Conservation (phyloP, 2,797 vertebrate genomes). For the Steatocranus sp. region DNA sequence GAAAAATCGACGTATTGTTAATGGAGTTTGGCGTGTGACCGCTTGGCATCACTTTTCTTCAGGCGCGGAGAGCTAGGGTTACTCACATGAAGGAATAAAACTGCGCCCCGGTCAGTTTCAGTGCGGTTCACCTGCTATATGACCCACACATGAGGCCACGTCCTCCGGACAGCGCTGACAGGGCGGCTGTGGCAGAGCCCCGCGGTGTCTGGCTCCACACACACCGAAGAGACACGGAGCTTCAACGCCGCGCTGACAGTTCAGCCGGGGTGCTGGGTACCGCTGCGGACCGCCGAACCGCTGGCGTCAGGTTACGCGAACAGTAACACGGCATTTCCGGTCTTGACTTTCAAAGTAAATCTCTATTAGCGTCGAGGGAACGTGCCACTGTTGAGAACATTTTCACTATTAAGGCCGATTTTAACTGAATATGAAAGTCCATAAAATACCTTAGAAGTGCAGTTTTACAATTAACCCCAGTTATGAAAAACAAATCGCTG, state of each 20-base stretch:
- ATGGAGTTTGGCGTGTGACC: slow-evolving; percentile 24
- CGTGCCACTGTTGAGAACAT: not conserved
- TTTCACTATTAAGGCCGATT: not conserved
- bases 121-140: slow-evolving; percentile 33
- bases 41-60: not conserved
- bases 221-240: slow-evolving; percentile 59
- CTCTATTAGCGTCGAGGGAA: not conserved
- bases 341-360: slow-evolving; percentile 6
- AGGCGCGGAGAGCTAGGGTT: slow-evolving; percentile 27
- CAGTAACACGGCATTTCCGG: not conserved
- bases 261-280: slow-evolving; percentile 70
- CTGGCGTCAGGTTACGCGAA: not conserved
- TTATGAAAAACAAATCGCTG: not conserved
- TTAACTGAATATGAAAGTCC: not conserved
- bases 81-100: slow-evolving; percentile 64
- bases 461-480: not conserved
- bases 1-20: not conserved
- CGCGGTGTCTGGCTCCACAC: slow-evolving; percentile 49
- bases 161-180: slow-evolving; percentile 26
- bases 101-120: slow-evolving; percentile 41
- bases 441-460: not conserved
- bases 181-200: slow-evolving; percentile 32
- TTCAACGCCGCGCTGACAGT: slow-evolving; percentile 22
- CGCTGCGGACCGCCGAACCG: slow-evolving; percentile 11
- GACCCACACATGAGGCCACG: slow-evolving; percentile 22